Evolutionary conservation across 2,797 vertebrate genomes (phyloP).

Genomic region (Poeciliopsis infans): DNA sequence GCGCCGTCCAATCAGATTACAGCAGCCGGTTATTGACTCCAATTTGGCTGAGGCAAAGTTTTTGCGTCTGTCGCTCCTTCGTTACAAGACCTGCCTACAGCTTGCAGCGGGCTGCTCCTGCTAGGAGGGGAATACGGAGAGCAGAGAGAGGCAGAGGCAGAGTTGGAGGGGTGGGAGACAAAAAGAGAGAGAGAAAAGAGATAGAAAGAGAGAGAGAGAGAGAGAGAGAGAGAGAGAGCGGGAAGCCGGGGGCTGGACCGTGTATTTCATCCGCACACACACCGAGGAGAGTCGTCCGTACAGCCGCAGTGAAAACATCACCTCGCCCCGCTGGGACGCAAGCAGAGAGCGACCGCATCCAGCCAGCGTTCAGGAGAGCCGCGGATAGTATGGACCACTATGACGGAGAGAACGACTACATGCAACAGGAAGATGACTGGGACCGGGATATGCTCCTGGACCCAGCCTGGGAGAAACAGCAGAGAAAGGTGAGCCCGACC

Average conservation of each 20-base stretch:
- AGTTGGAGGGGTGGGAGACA: slow-evolving; percentile 43
- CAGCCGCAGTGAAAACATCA: slow-evolving; percentile 61
- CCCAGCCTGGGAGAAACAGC: slow-evolving; percentile 94
- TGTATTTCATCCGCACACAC: slow-evolving; percentile 74
- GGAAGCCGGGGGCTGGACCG: slow-evolving; percentile 71
- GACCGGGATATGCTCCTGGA: slow-evolving; percentile 91
- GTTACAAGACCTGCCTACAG: slow-evolving; percentile 64
- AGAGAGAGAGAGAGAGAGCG: slow-evolving; percentile 18
- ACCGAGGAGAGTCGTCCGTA: slow-evolving; percentile 64
- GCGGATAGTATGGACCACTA: slow-evolving; percentile 84
- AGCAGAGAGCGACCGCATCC: slow-evolving; percentile 28
- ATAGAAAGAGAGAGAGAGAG: slow-evolving; percentile 23
- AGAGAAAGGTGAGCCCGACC: slow-evolving; percentile 83
- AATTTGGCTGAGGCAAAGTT: slow-evolving; percentile 78
- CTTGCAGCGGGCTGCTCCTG: slow-evolving; percentile 58
- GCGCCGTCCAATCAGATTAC: slow-evolving; percentile 70
- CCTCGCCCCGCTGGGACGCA: slow-evolving; percentile 50
- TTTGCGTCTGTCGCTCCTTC: slow-evolving; percentile 66
- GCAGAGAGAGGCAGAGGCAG: slow-evolving; percentile 26
- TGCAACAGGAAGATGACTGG: slow-evolving; percentile 91
- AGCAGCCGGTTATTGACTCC: slow-evolving; percentile 56
- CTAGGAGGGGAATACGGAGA: slow-evolving; percentile 12
- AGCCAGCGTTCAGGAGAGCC: background rate
- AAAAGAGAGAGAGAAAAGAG: background rate
- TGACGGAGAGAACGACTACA: slow-evolving; percentile 81